Conservation (phyloP, 2,113 vertebrate genomes). For the Micromys minutus region DNA sequence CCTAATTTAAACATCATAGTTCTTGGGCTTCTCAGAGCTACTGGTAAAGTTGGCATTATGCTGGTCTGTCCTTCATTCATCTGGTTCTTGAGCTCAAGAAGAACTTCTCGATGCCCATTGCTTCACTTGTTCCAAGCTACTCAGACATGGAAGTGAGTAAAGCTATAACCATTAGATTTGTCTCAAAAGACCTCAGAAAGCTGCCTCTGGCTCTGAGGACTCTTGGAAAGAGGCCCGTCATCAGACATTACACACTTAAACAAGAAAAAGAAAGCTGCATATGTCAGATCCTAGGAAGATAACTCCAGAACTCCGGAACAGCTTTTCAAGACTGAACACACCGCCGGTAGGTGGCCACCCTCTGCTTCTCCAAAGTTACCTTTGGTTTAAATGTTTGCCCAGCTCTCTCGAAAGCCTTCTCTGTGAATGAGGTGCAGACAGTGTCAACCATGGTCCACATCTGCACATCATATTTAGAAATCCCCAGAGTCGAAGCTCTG, state of each 20-base stretch:
- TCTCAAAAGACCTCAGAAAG: constrained; percentile 41
- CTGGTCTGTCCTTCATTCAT: neutral
- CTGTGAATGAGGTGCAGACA: too few relatives aligned
- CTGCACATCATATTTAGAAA: too few relatives aligned
- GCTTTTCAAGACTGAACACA: too few relatives aligned
- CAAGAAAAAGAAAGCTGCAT: constrained; percentile 29
- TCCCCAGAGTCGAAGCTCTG: too few relatives aligned
- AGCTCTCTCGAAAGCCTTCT: too few relatives aligned
- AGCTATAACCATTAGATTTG: neutral
- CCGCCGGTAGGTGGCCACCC: too few relatives aligned
- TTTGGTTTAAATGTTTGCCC: too few relatives aligned
- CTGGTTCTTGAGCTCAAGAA: neutral
- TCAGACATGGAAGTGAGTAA: neutral
- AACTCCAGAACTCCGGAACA: too few relatives aligned
- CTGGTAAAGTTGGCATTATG: constrained; percentile 23
- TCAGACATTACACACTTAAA: constrained; percentile 54
- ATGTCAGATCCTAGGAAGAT: too few relatives aligned
- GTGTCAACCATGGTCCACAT: too few relatives aligned
- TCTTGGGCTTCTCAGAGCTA: neutral
- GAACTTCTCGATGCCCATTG: neutral
- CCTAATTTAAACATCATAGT: neutral
- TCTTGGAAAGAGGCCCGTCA: constrained; percentile 57
- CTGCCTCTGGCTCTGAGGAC: neutral
- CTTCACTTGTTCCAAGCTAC: constrained; percentile 33
- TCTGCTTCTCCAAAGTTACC: too few relatives aligned